These are phyloP conservation scores for Parazoanthus darwini DNA, from an alignment of 92 coral and sea anemone genomes.

Conservation along the genomic window DNA sequence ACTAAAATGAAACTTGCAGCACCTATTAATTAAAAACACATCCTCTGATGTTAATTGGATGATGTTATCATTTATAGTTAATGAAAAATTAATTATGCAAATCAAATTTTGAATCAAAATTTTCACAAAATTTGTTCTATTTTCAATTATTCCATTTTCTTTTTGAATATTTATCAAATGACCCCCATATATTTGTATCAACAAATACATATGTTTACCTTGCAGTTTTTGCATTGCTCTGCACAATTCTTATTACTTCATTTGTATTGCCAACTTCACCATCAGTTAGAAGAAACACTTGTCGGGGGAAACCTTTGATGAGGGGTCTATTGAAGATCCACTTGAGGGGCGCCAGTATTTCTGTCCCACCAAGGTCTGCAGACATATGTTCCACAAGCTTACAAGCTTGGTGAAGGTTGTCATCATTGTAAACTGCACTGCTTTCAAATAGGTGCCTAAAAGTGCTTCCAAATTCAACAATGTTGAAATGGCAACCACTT, in stretches of 20 bases:
- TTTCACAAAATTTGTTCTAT: too few relatives aligned
- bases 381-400: slow-evolving; percentile 51
- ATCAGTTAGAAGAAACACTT: slow-evolving; percentile 84
- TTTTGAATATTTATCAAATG: too few relatives aligned
- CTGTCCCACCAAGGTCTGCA: slow-evolving; percentile 89
- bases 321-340: slow-evolving; percentile 67
- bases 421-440: slow-evolving; percentile 70
- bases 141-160: too few relatives aligned
- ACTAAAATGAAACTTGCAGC: too few relatives aligned
- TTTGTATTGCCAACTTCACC: slow-evolving; percentile 79
- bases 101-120: too few relatives aligned
- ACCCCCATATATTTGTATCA: too few relatives aligned
- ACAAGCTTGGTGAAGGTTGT: slow-evolving; percentile 66
- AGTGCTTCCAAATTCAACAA: slow-evolving; percentile 84
- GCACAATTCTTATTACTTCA: slow-evolving; percentile 69
- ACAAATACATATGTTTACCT: slow-evolving; percentile 46
- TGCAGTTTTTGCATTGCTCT: slow-evolving; percentile 51
- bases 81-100: too few relatives aligned
- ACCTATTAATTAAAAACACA: too few relatives aligned
- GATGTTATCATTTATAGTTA: too few relatives aligned
- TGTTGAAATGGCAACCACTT: slow-evolving; percentile 79
- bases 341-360: slow-evolving; percentile 64
- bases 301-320: slow-evolving; percentile 79
- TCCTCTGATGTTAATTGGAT: too few relatives aligned
- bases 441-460: slow-evolving; percentile 60